Conservation (phyloP, 2,113 vertebrate genomes). For the Coptodon bakossiorum region DNA sequence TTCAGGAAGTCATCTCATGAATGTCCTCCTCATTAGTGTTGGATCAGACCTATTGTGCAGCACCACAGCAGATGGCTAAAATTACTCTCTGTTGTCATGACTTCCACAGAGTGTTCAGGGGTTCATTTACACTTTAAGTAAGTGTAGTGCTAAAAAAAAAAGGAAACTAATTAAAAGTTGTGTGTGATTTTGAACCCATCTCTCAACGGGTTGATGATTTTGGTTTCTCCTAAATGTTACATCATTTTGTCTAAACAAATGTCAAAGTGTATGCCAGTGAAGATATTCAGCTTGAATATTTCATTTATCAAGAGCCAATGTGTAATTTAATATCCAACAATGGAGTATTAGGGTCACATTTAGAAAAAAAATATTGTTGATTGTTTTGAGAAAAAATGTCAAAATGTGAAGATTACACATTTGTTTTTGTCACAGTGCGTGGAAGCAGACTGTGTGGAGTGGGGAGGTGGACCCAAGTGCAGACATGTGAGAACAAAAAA, state of each 20-base stretch:
- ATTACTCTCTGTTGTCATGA: not conserved
- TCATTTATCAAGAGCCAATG: not conserved
- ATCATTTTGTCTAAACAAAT: not conserved
- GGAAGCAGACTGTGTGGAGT: not conserved
- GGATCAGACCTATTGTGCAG: not conserved
- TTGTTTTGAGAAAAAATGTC: not conserved
- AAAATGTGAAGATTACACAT: not conserved
- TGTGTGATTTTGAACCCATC: not conserved
- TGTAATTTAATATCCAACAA: not conserved
- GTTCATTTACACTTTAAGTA: not conserved
- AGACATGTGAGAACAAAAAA: not conserved
- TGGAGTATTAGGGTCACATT: not conserved
- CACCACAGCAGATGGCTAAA: not conserved
- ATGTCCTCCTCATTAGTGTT: not conserved
- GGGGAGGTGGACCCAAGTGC: not conserved
- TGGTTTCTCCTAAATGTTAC: not conserved
- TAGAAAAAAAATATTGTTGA: not conserved
- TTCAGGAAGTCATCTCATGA: not conserved
- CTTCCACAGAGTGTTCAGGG: not conserved
- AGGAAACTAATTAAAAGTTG: not conserved
- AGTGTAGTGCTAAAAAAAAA: not conserved
- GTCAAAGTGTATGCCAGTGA: not conserved
- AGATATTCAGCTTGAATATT: not conserved
- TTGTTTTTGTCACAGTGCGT: not conserved
- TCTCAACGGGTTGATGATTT: fast-evolving